These are phyloP conservation scores for Hystrix cristata DNA, from an alignment of 2,113 vertebrate genomes.

Conservation along the genomic window DNA sequence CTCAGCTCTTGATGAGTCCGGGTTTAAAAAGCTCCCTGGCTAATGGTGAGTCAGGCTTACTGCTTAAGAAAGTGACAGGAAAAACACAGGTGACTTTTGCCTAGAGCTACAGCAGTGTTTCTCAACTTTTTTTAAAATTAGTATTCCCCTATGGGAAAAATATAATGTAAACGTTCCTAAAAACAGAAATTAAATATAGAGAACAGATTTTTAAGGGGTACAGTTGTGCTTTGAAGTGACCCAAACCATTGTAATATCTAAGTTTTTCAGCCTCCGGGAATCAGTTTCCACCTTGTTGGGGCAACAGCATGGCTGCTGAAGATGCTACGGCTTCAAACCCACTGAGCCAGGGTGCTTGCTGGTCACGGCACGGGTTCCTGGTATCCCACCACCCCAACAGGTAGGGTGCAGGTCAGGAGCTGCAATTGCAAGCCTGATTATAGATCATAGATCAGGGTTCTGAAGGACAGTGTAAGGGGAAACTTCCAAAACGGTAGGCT, in stretches of 20 bases:
- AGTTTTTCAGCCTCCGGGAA: neutral
- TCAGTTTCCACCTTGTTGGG: neutral
- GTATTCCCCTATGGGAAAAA: neutral
- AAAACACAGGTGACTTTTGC: neutral
- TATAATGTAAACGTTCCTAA: neutral
- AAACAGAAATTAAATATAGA: conserved; percentile 44
- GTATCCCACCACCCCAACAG: no score
- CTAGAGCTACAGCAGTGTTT: neutral
- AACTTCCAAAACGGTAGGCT: neutral
- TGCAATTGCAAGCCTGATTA: no score
- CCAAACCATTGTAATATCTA: neutral
- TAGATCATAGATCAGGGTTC: no score
- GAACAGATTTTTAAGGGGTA: neutral
- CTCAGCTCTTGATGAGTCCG: no score
- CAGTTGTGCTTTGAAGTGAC: neutral
- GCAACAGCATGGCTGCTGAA: no score
- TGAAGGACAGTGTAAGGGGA: neutral
- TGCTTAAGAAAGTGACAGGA: neutral
- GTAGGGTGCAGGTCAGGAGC: no score
- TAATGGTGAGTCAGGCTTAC: neutral
- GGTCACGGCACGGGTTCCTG: no score
- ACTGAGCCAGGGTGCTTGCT: no score
- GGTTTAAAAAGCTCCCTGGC: neutral
- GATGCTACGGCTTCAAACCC: no score
- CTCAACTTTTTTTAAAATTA: neutral